Evolutionary conservation across 2,888 invertebrate species (phyloP), one percentile per base, ranked within the genome.

Genomic region (Pollenia labialis): DNA sequence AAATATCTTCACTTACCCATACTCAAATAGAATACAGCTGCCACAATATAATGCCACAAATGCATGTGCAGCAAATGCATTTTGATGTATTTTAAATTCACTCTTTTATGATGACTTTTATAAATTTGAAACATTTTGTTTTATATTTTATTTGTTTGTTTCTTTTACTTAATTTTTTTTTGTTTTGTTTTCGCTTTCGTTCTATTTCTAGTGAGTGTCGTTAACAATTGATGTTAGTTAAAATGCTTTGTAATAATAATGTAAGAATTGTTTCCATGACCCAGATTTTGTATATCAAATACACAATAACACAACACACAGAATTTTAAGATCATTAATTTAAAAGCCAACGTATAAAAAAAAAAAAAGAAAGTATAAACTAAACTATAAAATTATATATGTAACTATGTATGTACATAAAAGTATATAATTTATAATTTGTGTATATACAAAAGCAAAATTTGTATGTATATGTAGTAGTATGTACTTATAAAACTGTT

Each of bases 21-120:
- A 89, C 88, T 88, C 75, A 90, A 88, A 54, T 89, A 90, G 81
- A 91, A 89, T 80, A 91, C 88, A 76, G 90, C 88, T n/a, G 89
- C 89, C 71, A 90, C 88, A 54, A 91, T 88, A 76, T 90, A 88
- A 85, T 90, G 90, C 64, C 89, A 85, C 85, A 90, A 77, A 80
- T 89, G 90, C 84, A 76, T 72, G 76, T 89, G 85, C 60, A 77
- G 87, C 81, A 80, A 82, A 81, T 75, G 79, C 88, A 88, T 87
- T 82, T 88, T 88, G 64, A 85, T 83, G 83, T 77, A 44, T 77
- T 81, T 87, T 42, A 77, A 58, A 66, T 50, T 23, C 18, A 72
- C n/a, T 56, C 54, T 56, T 62, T 80, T 77, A 68, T 79, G 77
- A 74, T 81, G 60, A 79, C 46, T 81, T 84, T 77, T 72, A 62